Evolutionary conservation across 2,888 invertebrate species (phyloP).

Genomic region (Drosophila pseudotakahashii): DNA sequence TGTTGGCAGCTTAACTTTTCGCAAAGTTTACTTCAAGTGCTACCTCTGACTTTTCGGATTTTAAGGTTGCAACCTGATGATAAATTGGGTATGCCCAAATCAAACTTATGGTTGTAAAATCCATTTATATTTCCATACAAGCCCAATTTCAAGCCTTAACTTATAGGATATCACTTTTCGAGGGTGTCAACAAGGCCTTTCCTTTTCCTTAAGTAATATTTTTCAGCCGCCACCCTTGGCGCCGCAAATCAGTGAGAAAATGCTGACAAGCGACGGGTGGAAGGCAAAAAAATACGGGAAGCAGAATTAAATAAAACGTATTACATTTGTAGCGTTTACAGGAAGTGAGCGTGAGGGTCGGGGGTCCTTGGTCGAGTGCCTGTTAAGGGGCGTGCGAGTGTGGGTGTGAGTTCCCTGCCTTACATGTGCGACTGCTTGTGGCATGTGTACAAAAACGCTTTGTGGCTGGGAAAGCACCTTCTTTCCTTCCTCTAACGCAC

Average conservation of each 20-base stretch:
- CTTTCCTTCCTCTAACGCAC: slow-evolving; percentile 9
- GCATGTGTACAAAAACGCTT: slow-evolving; percentile 48
- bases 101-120: background rate
- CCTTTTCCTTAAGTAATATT: slow-evolving; percentile 46
- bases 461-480: slow-evolving; percentile 42
- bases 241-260: slow-evolving; percentile 72
- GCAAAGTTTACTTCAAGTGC: slow-evolving; percentile 40
- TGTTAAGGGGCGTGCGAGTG: slow-evolving; percentile 45
- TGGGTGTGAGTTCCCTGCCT: slow-evolving; percentile 14
- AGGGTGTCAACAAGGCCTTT: slow-evolving; percentile 33
- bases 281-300: slow-evolving; percentile 44
- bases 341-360: slow-evolving; percentile 44
- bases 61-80: background rate
- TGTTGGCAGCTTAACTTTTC: slow-evolving; percentile 79
- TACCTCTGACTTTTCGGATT: slow-evolving; percentile 8
- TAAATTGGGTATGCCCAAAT: background rate
- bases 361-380: slow-evolving; percentile 27
- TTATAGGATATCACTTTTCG: background rate
- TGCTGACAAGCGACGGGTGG: slow-evolving; percentile 69
- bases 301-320: slow-evolving; percentile 77
- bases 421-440: slow-evolving; percentile 39
- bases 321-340: slow-evolving; percentile 70
- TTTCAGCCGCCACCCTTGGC: slow-evolving; percentile 58
- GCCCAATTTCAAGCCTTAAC: too few species aligned
- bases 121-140: too few species aligned